These are phyloP conservation scores for Acleris literana DNA, from an alignment of 2,888 invertebrate genomes.

Conservation along the genomic window DNA sequence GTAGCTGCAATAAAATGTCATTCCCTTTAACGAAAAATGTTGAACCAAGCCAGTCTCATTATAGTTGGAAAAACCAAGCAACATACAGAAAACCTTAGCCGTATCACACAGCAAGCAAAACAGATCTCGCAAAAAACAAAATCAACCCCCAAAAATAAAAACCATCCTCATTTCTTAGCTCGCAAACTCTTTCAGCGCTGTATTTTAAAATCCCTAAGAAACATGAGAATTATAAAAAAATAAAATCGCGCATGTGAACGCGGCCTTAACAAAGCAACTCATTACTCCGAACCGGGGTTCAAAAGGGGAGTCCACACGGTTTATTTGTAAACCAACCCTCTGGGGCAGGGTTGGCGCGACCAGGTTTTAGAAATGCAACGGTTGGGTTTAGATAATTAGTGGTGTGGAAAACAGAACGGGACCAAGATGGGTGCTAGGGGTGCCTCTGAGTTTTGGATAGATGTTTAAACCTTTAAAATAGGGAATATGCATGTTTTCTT, in stretches of 20 bases:
- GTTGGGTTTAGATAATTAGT: slow-evolving; percentile 33
- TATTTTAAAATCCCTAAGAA: slow-evolving; percentile 23
- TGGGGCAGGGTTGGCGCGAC: slow-evolving; percentile 35
- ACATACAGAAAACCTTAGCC: too few species aligned
- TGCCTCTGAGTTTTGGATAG: background rate
- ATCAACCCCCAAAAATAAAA: background rate
- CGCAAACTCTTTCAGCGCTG: slow-evolving; percentile 22
- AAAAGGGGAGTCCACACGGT: slow-evolving; percentile 54
- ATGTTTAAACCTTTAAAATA: too few species aligned
- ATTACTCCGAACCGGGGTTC: slow-evolving; percentile 51
- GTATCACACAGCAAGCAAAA: background rate
- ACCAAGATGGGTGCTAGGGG: slow-evolving; percentile 13
- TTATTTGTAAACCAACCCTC: slow-evolving; percentile 53
- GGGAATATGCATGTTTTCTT: too few species aligned
- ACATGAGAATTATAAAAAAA: slow-evolving; percentile 31
- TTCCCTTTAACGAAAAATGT: too few species aligned
- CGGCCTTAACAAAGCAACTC: slow-evolving; percentile 44
- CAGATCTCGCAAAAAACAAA: background rate
- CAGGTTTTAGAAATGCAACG: slow-evolving; percentile 17
- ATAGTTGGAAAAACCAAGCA: too few species aligned
- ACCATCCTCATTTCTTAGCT: slow-evolving; percentile 1
- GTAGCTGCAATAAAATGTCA: too few species aligned
- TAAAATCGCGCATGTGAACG: slow-evolving; percentile 34
- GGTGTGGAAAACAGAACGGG: slow-evolving; percentile 21
- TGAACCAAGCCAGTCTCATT: too few species aligned